Evolutionary conservation across 2,113 vertebrate genomes (phyloP).

Genomic region (Hyperoodon ampullatus): DNA sequence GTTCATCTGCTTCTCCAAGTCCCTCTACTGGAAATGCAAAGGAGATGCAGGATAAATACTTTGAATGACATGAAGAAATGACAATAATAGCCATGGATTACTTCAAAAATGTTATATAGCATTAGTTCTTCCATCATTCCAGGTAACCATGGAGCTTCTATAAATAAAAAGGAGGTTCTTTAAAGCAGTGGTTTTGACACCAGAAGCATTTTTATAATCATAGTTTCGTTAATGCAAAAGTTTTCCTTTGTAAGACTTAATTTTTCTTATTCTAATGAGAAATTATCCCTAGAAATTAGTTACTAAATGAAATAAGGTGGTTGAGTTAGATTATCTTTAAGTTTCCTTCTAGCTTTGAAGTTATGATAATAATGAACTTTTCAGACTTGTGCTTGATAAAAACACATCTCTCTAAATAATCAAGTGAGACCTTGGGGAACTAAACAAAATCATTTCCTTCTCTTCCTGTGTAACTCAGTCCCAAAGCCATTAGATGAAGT

Average conservation of each 20-base stretch:
- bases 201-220: constrained; percentile 5
- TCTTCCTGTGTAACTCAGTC: neutral
- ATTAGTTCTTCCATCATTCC: neutral
- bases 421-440: neutral
- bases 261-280: neutral
- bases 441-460: neutral
- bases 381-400: neutral
- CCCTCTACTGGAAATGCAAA: neutral
- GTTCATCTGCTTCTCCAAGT: neutral
- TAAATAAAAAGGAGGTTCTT: neutral
- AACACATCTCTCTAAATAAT: neutral
- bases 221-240: neutral
- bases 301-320: neutral
- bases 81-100: neutral
- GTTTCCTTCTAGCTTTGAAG: neutral
- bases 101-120: neutral
- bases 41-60: neutral
- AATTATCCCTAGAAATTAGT: neutral
- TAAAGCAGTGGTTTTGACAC: neutral
- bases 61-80: neutral
- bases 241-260: neutral
- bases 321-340: neutral
- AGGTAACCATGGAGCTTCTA: neutral
- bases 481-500: neutral
- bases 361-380: neutral